Conservation (phyloP, 1,140 invertebrate genomes). For the Heliconius congener region DNA sequence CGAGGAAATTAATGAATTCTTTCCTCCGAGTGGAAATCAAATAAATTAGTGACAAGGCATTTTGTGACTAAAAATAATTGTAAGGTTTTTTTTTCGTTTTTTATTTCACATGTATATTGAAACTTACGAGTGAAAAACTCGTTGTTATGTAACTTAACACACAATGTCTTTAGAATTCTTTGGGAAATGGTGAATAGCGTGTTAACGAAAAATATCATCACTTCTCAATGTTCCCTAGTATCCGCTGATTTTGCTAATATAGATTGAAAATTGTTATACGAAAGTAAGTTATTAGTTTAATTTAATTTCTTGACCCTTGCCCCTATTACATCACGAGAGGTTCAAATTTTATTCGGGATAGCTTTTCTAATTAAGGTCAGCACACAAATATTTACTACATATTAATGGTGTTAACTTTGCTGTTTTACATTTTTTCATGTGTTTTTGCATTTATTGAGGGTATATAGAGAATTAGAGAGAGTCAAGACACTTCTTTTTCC, state of each 20-base stretch:
- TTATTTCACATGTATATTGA: too few relatives aligned
- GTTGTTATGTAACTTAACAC: too few relatives aligned
- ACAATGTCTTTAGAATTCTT: too few relatives aligned
- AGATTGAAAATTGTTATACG: constrained; percentile 31
- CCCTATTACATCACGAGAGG: constrained; percentile 35
- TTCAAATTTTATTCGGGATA: constrained; percentile 36
- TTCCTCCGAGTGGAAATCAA: too few relatives aligned
- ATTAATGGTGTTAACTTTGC: background rate
- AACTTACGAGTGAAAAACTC: too few relatives aligned
- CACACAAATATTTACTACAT: constrained; percentile 35
- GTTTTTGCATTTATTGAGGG: background rate
- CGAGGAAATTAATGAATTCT: too few relatives aligned
- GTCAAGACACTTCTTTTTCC: too few relatives aligned
- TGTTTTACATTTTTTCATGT: background rate
- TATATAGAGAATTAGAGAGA: too few relatives aligned
- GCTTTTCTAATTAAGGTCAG: constrained; percentile 38
- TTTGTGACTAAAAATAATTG: too few relatives aligned
- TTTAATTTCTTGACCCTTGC: constrained; percentile 40
- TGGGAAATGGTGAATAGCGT: too few relatives aligned
- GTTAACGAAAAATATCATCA: background rate
- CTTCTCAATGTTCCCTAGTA: background rate
- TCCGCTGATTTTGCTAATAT: constrained; percentile 21
- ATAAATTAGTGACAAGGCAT: too few relatives aligned
- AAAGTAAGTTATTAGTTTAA: constrained; percentile 41
- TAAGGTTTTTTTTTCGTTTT: too few relatives aligned